Percentiles rank a stretch among this genome's conserved stretches.
phyloP scores from a whole-genome alignment of 2,797 vertebrate genomes.

The Streptopelia turtur region DNA sequence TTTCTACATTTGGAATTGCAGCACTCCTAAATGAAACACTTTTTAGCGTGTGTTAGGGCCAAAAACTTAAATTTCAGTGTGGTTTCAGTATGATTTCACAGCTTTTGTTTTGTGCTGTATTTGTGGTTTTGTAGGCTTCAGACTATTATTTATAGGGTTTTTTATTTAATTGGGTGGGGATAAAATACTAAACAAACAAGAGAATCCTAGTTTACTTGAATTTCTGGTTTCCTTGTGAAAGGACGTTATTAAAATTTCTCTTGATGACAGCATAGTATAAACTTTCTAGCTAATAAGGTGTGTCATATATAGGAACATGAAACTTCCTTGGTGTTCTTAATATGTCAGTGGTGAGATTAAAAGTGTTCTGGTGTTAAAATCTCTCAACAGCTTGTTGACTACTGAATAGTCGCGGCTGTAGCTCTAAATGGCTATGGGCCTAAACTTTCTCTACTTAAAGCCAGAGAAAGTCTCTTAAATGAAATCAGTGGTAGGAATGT shows the following conservation, averaged over 20 bases:
- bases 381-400: neutral
- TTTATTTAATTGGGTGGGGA: slow-evolving; percentile 45
- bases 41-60: neutral
- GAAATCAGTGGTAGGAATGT: neutral
- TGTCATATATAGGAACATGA: slow-evolving; percentile 39
- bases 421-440: neutral
- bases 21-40: neutral
- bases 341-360: neutral
- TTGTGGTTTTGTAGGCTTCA: slow-evolving; percentile 41
- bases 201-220: slow-evolving; percentile 66
- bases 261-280: slow-evolving; percentile 42
- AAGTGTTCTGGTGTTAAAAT: neutral
- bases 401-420: neutral
- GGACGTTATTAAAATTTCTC: slow-evolving; percentile 55
- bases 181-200: slow-evolving; percentile 41
- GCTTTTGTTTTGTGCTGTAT: slow-evolving; percentile 19
- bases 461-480: neutral
- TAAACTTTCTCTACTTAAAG: neutral
- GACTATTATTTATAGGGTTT: neutral
- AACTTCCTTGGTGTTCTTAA: neutral
- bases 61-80: neutral
- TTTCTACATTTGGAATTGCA: neutral
- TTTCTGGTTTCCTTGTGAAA: slow-evolving; percentile 73
- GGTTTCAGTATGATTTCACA: slow-evolving; percentile 42
- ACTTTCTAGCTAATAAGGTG: slow-evolving; percentile 41